These are phyloP conservation scores for Hirudinaria manillensis DNA, from an alignment of 2,888 invertebrate species.

Conservation along the genomic window DNA sequence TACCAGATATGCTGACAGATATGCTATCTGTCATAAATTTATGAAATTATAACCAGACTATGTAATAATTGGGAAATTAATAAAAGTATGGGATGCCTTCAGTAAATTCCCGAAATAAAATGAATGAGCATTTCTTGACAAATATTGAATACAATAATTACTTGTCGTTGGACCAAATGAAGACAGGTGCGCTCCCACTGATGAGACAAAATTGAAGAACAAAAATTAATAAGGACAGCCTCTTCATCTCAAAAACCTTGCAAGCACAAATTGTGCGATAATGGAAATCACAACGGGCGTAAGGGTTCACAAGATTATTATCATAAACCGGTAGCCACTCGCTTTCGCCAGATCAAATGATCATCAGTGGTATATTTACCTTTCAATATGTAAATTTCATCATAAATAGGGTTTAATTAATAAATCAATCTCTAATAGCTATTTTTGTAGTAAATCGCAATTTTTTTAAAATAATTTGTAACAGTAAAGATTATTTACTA, in stretches of 20 bases:
- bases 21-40: too few relatives aligned
- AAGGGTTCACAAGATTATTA: constrained; percentile 5
- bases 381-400: too few relatives aligned
- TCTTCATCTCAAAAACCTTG: background rate
- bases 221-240: background rate
- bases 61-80: background rate
- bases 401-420: too few relatives aligned
- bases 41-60: too few relatives aligned
- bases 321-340: constrained; percentile 11
- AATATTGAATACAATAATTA: constrained; percentile 1
- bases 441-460: too few relatives aligned
- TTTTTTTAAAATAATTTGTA: too few relatives aligned
- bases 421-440: too few relatives aligned
- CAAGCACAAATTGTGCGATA: background rate
- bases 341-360: background rate
- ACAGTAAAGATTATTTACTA: too few relatives aligned
- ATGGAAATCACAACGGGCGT: background rate
- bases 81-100: too few relatives aligned
- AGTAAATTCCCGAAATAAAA: background rate
- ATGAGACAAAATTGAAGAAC: background rate
- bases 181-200: constrained; percentile 23
- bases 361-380: background rate
- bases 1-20: too few relatives aligned
- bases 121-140: background rate
- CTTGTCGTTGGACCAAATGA: constrained; percentile 26